These are phyloP conservation scores for Aphelinus atriplicis DNA, from an alignment of 1,140 invertebrate genomes.

Conservation along the genomic window DNA sequence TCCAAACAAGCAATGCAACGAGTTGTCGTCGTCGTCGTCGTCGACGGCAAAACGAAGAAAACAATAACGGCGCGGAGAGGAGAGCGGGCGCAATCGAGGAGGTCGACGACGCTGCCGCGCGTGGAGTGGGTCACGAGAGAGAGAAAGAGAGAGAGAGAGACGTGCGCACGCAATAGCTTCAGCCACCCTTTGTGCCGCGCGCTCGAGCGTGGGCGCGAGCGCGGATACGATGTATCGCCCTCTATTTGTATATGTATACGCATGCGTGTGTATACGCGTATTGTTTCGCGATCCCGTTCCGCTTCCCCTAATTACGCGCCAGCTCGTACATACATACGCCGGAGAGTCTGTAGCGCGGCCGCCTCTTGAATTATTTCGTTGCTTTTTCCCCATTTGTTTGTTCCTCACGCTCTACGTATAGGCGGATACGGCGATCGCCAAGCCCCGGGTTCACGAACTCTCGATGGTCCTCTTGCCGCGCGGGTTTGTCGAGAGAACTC, in stretches of 20 bases:
- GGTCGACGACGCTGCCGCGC: constrained; percentile 33
- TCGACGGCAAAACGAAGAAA: constrained; percentile 18
- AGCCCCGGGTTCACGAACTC: background rate
- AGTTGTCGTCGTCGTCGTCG: constrained; percentile 5
- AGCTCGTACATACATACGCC: too few species aligned
- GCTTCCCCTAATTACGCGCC: background rate
- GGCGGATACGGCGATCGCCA: too few species aligned
- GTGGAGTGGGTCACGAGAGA: constrained; percentile 56
- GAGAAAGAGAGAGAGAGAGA: constrained; percentile 39
- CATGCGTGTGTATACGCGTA: constrained; percentile 21
- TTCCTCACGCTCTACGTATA: too few species aligned
- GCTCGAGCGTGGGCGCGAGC: background rate
- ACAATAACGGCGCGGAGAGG: constrained; percentile 10
- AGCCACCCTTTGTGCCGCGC: too few species aligned
- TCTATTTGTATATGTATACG: background rate
- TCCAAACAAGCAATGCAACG: constrained; percentile 17
- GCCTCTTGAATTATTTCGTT: background rate
- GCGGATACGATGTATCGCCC: too few species aligned
- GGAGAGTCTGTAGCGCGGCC: background rate
- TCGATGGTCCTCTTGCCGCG: background rate
- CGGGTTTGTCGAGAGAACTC: background rate
- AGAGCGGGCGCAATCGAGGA: constrained; percentile 28
- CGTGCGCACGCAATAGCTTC: background rate
- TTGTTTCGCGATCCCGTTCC: too few species aligned
- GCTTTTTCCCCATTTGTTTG: background rate